phyloP scores from a whole-genome alignment of 2,888 invertebrate species.

The Melinaea menophilus region DNA sequence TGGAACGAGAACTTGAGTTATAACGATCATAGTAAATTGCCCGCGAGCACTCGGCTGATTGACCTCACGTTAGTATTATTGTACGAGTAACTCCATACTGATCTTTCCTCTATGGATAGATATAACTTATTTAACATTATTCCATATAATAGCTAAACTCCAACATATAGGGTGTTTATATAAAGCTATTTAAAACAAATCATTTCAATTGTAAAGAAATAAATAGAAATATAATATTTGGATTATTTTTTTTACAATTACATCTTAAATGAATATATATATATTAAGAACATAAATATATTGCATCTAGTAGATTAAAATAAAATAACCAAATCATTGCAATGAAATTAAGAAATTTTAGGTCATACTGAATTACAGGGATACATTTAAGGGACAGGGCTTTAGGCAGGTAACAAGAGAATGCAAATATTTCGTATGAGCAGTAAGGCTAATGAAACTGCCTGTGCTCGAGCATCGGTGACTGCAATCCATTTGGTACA shows the following conservation, averaged over 20 bases:
- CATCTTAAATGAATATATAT: no score
- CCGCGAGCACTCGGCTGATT: constrained; percentile 38
- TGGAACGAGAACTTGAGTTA: constrained; percentile 32
- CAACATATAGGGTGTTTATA: background rate
- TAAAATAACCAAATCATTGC: no score
- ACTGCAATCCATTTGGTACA: constrained; percentile 9
- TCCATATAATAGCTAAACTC: background rate
- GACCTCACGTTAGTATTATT: constrained; percentile 31
- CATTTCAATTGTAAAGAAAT: background rate
- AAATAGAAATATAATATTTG: background rate
- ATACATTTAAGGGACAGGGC: no score
- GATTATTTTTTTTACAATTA: no score
- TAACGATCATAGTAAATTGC: constrained; percentile 38
- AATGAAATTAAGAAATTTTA: no score
- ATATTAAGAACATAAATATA: no score
- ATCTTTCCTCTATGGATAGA: background rate
- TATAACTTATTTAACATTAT: background rate
- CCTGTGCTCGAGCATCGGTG: constrained; percentile 7
- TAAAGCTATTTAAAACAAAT: background rate
- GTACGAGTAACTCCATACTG: constrained; percentile 17
- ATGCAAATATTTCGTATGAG: background rate
- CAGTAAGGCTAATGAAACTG: constrained; percentile 5
- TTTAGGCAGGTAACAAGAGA: background rate
- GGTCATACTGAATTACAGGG: no score
- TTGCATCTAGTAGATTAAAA: no score